Conservation (phyloP, 2,797 vertebrate genomes). For the Girardinus metallicus region DNA sequence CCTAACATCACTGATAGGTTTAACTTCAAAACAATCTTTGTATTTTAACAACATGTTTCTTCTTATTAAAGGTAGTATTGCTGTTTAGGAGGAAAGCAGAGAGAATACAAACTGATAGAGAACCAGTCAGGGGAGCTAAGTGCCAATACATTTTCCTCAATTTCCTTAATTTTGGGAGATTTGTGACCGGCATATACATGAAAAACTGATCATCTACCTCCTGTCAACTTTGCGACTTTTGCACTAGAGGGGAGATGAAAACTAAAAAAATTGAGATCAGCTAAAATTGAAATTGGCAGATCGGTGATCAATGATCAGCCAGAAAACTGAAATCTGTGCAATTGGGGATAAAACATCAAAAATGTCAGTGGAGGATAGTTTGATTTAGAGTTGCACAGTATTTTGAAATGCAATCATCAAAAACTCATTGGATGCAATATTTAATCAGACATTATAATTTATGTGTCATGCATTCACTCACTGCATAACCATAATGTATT, state of each 20-base stretch:
- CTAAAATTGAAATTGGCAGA: no score
- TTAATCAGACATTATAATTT: background rate
- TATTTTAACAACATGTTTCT: background rate
- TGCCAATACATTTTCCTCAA: no score
- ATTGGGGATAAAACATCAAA: background rate
- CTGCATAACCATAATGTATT: background rate
- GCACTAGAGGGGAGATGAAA: no score
- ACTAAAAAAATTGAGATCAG: no score
- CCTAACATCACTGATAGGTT: background rate
- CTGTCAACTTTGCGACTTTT: no score
- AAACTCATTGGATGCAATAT: background rate
- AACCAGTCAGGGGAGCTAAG: background rate
- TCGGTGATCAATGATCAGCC: no score
- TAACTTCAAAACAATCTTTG: background rate
- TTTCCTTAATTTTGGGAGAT: no score
- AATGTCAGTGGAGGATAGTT: background rate
- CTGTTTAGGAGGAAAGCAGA: background rate
- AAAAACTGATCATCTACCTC: no score
- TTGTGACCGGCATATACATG: no score
- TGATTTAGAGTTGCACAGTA: background rate
- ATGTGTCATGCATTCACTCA: background rate
- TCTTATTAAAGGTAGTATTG: background rate
- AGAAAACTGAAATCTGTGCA: no score
- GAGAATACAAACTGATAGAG: background rate
- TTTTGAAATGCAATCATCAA: background rate